Conservation (phyloP, 2,113 vertebrate species). For the Plecotus auritus region DNA sequence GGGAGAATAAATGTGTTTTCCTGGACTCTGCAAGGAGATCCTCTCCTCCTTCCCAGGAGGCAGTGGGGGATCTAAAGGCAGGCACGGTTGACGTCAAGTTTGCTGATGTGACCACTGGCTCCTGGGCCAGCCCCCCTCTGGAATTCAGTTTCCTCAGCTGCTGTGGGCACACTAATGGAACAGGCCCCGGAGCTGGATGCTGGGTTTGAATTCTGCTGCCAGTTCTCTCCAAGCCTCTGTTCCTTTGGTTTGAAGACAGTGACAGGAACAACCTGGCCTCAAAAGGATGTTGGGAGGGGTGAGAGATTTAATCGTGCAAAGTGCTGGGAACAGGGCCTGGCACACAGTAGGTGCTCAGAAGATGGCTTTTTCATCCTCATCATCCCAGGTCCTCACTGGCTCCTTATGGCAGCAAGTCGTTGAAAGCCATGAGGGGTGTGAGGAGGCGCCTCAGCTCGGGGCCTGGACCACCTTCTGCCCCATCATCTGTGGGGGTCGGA, state of each 20-base stretch:
- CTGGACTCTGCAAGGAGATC: not conserved
- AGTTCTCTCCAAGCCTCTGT: not conserved
- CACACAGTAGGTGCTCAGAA: not conserved
- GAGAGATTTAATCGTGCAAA: not conserved
- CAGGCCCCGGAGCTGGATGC: not conserved
- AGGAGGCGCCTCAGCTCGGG: not conserved
- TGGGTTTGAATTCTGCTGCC: not conserved
- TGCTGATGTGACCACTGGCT: not conserved
- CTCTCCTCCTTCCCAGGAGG: not conserved
- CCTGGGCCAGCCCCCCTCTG: not conserved
- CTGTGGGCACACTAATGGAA: not conserved
- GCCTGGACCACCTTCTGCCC: not conserved
- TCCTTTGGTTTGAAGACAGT: not conserved
- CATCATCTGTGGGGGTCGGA: not conserved
- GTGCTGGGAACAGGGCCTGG: not conserved
- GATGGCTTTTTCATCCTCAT: too few relatives aligned
- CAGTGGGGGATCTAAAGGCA: not conserved
- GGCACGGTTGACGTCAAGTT: not conserved
- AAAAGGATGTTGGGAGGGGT: not conserved
- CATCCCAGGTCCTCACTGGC: not conserved
- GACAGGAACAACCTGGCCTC: not conserved
- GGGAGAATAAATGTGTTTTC: not conserved
- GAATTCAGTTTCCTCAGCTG: not conserved
- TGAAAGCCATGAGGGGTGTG: rapidly evolving
- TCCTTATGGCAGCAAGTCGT: not conserved